Evolutionary conservation across 2,888 invertebrate genomes (phyloP), one percentile per base, ranked within the genome.

Genomic region (Dolomedes plantarius): DNA sequence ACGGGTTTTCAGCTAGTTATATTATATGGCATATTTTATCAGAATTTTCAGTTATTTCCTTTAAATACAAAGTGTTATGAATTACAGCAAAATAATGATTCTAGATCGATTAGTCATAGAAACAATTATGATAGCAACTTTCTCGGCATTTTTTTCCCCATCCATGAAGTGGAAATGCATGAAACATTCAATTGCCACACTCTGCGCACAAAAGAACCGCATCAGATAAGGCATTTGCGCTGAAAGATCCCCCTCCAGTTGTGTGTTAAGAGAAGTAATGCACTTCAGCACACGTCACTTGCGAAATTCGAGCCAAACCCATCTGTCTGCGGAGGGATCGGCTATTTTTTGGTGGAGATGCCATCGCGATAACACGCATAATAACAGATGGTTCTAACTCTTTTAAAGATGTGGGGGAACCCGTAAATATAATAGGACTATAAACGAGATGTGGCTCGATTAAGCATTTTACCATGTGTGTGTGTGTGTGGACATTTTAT

Each of bases 241-340:
- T 19, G 56, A n/a, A n/a, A 7, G 64, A 64, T 28, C 9, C 9
- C 7, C 13, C 29, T 32, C 16, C 64, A 27, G 29, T 5, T 13
- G 64, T 67, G 32, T 32, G 27, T 7, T 36, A n/a, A 32, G 6
- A 32, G n/a, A n/a, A 32, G 27, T 19, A 32, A 67, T 32, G 67
- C 31, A 31, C 32, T 31, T 31, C 5, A 0, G 16, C 31, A 3
- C n/a, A 19, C 32, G 32, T 67, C 65, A 67, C 7, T 16, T 5
- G 65, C 2, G 31, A 67, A 67, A 67, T 32, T 32, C 27, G 65
- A 67, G 31, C 32, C 65, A 19, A 32, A 32, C 31, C 65, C 65
- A 67, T 67, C 65, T 67, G 65, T 13, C 32, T n/a, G 3, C 2
- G 32, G 19, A 32, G 16, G 9, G 31, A 3, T 16, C 19, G 9